phyloP scores from a whole-genome alignment of 2,888 invertebrate genomes.

The Cephus runcator region DNA sequence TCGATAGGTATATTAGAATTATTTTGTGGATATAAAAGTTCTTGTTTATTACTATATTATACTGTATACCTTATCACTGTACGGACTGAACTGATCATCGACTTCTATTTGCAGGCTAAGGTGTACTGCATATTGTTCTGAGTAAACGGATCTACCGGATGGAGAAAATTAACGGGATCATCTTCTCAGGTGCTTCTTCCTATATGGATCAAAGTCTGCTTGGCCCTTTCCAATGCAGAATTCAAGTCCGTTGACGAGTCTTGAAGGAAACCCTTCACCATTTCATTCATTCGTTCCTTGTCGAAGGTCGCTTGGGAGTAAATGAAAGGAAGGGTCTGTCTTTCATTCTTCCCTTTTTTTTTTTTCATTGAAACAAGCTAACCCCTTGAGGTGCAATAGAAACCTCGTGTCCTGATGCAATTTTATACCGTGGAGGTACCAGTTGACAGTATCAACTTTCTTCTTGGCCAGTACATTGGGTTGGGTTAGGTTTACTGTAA shows the following conservation, averaged over 20 bases:
- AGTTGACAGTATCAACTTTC: not conserved
- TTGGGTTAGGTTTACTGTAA: not conserved
- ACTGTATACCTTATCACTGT: not conserved
- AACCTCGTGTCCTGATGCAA: not conserved
- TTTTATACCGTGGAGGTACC: not conserved
- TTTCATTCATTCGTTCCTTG: not conserved
- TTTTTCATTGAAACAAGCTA: not conserved
- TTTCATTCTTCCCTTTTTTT: not conserved
- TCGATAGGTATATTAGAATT: not conserved
- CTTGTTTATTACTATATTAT: not conserved
- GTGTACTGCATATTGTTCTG: not conserved
- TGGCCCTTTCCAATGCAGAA: not conserved
- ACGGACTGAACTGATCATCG: not conserved
- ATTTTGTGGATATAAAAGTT: not conserved
- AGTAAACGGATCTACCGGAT: not conserved
- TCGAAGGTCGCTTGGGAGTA: not conserved
- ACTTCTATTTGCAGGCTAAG: not conserved
- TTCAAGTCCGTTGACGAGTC: not conserved
- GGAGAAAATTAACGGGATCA: not conserved
- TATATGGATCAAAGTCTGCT: not conserved
- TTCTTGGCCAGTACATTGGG: not conserved
- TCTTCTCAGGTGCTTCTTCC: not conserved
- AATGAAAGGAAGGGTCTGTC: not conserved
- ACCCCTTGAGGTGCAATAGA: not conserved
- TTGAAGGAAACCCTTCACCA: not conserved